phyloP scores from a whole-genome alignment of 2,888 invertebrate species.

The Rhabditophanes sp. region DNA sequence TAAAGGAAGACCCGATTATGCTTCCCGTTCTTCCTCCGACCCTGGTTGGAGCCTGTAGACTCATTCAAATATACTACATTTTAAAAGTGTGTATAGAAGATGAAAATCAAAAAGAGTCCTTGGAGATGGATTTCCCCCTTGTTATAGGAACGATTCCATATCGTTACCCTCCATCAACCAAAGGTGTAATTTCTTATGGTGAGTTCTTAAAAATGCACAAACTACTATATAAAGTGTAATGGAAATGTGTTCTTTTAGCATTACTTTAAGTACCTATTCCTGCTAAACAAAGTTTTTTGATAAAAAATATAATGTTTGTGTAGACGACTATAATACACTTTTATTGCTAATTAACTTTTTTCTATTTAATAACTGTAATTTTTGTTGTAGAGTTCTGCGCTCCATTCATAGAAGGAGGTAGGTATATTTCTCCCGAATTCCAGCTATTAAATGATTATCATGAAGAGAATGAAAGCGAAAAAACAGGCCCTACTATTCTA shows the following conservation, averaged over 20 bases:
- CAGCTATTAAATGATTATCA: conserved; percentile 60
- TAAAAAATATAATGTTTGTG: too few species aligned
- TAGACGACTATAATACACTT: not conserved
- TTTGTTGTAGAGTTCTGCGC: conserved; percentile 54
- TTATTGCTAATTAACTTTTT: conserved; percentile 1
- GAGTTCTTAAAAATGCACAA: conserved; percentile 4
- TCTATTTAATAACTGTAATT: conserved; percentile 4
- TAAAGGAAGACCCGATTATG: conserved; percentile 53
- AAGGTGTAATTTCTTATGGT: not conserved
- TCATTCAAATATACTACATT: conserved; percentile 60
- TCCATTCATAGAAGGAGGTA: conserved; percentile 61
- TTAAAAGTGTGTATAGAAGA: conserved; percentile 59
- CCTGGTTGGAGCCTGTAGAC: conserved; percentile 57
- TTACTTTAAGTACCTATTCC: not conserved
- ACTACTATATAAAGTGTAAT: conserved; percentile 1
- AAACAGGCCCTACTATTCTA: too few species aligned
- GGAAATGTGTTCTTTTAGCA: conserved; percentile 3
- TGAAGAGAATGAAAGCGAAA: too few species aligned
- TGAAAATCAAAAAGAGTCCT: conserved; percentile 57
- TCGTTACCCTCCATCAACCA: not conserved
- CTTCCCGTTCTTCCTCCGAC: conserved; percentile 62
- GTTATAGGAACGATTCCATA: too few species aligned
- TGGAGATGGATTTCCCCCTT: conserved; percentile 60
- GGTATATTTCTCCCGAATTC: conserved; percentile 63
- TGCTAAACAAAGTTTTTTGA: not conserved